These are phyloP conservation scores for Caretta caretta DNA, from an alignment of 2,113 vertebrate genomes.

Conservation along the genomic window DNA sequence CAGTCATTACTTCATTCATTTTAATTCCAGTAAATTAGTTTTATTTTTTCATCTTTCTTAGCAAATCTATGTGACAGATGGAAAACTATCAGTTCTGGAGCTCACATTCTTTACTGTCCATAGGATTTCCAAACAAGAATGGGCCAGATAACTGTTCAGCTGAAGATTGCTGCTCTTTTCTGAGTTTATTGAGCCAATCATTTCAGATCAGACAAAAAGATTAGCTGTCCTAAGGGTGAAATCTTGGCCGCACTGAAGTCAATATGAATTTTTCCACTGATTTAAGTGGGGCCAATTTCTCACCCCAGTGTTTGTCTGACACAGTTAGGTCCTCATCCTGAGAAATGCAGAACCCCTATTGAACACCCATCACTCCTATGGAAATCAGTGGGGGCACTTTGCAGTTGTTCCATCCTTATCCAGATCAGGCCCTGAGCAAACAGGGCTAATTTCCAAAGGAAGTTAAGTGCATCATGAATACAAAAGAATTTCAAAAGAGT, in stretches of 20 bases:
- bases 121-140: constrained; percentile 20
- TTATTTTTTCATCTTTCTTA: constrained; percentile 58
- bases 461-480: neutral
- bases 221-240: neutral
- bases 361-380: neutral
- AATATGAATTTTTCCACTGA: neutral
- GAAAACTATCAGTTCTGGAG: constrained; percentile 16
- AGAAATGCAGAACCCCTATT: neutral
- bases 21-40: constrained; percentile 57
- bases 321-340: neutral
- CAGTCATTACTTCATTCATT: constrained; percentile 45
- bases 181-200: neutral
- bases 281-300: neutral
- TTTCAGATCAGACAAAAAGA: neutral
- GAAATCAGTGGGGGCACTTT: neutral
- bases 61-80: constrained; percentile 26
- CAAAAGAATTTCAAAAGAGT: neutral
- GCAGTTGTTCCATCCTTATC: too few species aligned
- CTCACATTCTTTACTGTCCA: constrained; percentile 10
- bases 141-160: neutral
- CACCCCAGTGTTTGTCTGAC: neutral
- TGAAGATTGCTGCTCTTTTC: neutral
- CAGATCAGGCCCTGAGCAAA: neutral
- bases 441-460: neutral
- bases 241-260: neutral